Percentiles rank a stretch among this genome's conserved stretches.
These are phyloP conservation scores for Saguinus midas DNA, from an alignment of 2,113 vertebrate species.

Conservation along the genomic window DNA sequence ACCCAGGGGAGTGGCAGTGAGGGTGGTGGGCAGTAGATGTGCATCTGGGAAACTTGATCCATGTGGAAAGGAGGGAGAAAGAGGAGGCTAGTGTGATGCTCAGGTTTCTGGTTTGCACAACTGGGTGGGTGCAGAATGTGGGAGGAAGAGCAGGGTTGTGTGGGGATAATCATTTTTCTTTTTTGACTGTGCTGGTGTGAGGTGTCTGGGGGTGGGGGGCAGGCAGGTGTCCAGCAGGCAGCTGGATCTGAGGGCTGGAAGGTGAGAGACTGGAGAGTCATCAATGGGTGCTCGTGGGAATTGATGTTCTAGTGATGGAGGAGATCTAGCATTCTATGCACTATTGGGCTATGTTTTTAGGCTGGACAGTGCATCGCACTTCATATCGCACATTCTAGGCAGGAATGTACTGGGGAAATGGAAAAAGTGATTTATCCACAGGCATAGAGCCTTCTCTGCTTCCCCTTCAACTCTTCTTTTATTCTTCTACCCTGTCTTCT, in stretches of 20 bases:
- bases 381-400: not conserved
- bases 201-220: too few relatives aligned
- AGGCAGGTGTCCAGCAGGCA: not conserved
- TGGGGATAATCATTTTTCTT: not conserved
- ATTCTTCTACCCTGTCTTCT: not conserved
- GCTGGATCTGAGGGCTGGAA: too few relatives aligned
- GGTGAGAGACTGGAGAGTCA: not conserved
- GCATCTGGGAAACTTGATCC: not conserved
- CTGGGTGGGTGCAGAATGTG: not conserved
- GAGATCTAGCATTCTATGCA: too few relatives aligned
- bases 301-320: not conserved
- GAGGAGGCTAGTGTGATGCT: too few relatives aligned
- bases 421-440: not conserved
- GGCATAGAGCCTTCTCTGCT: not conserved
- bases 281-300: accelerated
- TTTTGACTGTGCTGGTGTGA: not conserved
- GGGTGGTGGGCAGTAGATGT: not conserved
- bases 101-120: not conserved
- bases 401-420: not conserved
- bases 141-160: not conserved
- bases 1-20: not conserved
- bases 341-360: not conserved
- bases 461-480: not conserved
- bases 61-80: not conserved
- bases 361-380: not conserved